A percentile compares a stretch with the other conserved stretches of the same genome.
phyloP scores from a whole-genome alignment of 2,113 vertebrate species.

The Lycaon pictus region DNA sequence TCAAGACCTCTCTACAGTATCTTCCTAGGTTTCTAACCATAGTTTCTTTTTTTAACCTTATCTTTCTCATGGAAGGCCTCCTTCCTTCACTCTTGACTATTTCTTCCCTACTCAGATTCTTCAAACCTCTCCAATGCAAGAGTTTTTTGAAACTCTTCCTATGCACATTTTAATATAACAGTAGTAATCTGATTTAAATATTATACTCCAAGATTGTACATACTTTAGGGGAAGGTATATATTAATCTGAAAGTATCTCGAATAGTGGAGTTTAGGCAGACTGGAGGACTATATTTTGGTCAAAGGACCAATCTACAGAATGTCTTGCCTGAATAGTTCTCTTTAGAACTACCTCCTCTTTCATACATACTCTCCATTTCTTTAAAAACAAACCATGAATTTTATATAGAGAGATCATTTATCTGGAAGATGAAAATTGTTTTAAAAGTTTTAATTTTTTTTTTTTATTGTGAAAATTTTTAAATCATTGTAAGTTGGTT shows the following conservation, averaged over 20 bases:
- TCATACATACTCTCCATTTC: background rate
- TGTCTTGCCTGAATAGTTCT: background rate
- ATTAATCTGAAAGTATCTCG: background rate
- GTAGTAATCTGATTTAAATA: constrained; percentile 23
- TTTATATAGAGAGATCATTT: background rate
- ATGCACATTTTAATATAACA: background rate
- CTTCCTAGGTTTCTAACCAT: background rate
- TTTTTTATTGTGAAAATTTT: background rate
- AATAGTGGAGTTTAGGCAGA: background rate
- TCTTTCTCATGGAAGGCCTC: background rate
- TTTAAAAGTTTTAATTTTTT: background rate
- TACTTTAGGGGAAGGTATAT: background rate
- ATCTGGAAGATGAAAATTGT: background rate
- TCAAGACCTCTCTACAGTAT: background rate
- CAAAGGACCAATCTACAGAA: background rate
- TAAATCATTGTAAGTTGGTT: background rate
- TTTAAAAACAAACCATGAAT: background rate
- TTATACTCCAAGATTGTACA: background rate
- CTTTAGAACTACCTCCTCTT: background rate
- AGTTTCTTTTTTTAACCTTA: background rate
- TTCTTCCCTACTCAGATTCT: background rate
- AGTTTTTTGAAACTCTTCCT: background rate
- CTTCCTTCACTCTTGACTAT: background rate
- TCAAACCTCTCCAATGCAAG: background rate
- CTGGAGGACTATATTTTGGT: background rate